These are phyloP conservation scores for Mesaphorura yosii DNA, from an alignment of 1,140 invertebrate species.

Conservation along the genomic window DNA sequence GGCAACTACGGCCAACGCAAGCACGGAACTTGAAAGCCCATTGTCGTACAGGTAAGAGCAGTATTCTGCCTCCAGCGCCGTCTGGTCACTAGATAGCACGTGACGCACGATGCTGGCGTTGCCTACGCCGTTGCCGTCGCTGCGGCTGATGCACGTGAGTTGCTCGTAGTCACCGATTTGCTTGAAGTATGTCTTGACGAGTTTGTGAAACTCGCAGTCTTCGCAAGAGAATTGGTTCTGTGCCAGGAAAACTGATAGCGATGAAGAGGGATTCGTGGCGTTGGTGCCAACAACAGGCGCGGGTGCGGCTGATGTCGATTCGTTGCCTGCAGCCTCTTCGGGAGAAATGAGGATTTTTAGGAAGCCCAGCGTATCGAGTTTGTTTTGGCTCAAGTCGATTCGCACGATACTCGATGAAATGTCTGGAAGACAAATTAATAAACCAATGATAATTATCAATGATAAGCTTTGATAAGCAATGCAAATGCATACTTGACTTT, in stretches of 20 bases:
- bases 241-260: constrained; percentile 22
- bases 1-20: background rate
- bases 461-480: background rate
- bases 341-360: constrained; percentile 12
- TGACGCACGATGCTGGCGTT: background rate
- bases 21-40: background rate
- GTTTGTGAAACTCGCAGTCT: constrained; percentile 24
- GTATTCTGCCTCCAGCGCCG: no score
- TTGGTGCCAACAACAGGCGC: constrained; percentile 6
- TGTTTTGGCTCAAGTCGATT: constrained; percentile 19
- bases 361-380: constrained; percentile 10
- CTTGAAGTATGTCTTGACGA: constrained; percentile 15
- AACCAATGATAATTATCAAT: background rate
- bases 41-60: background rate
- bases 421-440: constrained; percentile 12
- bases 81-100: no score
- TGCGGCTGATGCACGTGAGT: constrained; percentile 14
- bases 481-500: no score
- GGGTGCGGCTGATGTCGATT: constrained; percentile 21
- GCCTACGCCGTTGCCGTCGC: background rate
- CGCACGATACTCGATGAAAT: constrained; percentile 3
- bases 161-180: constrained; percentile 15
- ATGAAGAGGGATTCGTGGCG: constrained; percentile 20
- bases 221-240: constrained; percentile 24
- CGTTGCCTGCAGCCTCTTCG: constrained; percentile 11